These are phyloP conservation scores for Saturnia pavonia DNA, from an alignment of 2,888 invertebrate species.

Conservation along the genomic window DNA sequence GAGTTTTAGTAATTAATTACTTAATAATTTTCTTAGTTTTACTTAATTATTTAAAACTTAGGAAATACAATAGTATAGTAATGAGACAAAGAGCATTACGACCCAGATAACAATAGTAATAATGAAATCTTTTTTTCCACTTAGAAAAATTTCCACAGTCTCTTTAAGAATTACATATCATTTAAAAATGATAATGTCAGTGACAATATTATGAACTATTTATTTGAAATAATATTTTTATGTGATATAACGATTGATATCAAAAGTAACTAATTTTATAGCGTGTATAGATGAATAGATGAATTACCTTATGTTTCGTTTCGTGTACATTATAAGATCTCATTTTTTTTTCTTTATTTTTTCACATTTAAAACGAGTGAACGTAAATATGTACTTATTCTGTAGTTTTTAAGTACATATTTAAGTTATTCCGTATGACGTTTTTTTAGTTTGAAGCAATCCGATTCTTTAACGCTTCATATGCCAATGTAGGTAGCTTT, in stretches of 20 bases:
- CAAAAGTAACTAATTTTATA: background rate
- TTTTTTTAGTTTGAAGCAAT: background rate
- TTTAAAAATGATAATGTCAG: background rate
- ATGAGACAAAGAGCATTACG: background rate
- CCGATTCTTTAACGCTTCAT: background rate
- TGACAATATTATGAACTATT: background rate
- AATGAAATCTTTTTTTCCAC: background rate
- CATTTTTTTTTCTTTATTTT: background rate
- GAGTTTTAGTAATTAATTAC: no score
- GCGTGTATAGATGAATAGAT: background rate
- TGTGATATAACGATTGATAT: background rate
- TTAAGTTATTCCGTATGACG: background rate
- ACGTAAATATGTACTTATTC: background rate
- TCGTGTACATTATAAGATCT: background rate
- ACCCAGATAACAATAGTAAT: background rate
- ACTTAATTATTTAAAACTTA: no score
- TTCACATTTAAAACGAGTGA: background rate
- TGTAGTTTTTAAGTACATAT: background rate
- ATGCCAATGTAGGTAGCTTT: background rate
- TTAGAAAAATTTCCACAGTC: background rate
- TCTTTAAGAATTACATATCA: background rate
- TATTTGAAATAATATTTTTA: no score
- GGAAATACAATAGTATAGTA: no score
- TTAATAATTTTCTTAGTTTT: no score
- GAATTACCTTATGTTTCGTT: background rate